A percentile compares a stretch with the other conserved stretches of the same genome.
These are phyloP conservation scores for Philhelius pedissequus DNA, from an alignment of 2,888 invertebrate genomes.

Conservation along the genomic window DNA sequence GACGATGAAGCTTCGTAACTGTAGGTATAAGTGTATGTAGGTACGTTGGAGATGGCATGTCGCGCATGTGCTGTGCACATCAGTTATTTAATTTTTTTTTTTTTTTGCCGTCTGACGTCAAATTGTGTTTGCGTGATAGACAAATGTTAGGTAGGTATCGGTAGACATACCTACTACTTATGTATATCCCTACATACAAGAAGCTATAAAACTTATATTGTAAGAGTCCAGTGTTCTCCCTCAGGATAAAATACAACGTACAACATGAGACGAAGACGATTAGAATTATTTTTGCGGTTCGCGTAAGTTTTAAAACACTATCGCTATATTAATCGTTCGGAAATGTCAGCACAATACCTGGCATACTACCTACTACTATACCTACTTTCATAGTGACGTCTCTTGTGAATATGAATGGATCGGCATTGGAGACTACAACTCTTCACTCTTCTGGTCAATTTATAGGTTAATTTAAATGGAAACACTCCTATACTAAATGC, in stretches of 20 bases:
- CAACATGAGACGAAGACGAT: slow-evolving; percentile 48
- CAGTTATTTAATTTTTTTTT: neutral
- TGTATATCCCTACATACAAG: neutral
- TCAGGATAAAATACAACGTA: slow-evolving; percentile 31
- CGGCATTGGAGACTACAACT: neutral
- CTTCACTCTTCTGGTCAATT: neutral
- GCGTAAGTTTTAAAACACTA: slow-evolving; percentile 25
- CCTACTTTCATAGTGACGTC: slow-evolving; percentile 48
- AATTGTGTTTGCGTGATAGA: slow-evolving; percentile 43
- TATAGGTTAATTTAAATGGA: too few relatives aligned
- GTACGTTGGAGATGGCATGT: slow-evolving; percentile 24
- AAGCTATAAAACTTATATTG: neutral
- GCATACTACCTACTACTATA: too few relatives aligned
- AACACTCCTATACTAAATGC: too few relatives aligned
- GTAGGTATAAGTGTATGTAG: neutral
- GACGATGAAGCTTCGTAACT: neutral
- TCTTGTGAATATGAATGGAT: neutral
- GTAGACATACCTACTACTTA: too few relatives aligned
- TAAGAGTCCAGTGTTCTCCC: neutral
- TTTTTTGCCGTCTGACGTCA: slow-evolving; percentile 50
- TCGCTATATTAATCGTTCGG: slow-evolving; percentile 28
- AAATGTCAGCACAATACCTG: slow-evolving; percentile 20
- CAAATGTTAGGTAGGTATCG: neutral
- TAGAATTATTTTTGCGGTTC: slow-evolving; percentile 18
- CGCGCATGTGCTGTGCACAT: slow-evolving; percentile 60